These are phyloP conservation scores for Fulica atra DNA, from an alignment of 2,113 vertebrate species.

Conservation along the genomic window DNA sequence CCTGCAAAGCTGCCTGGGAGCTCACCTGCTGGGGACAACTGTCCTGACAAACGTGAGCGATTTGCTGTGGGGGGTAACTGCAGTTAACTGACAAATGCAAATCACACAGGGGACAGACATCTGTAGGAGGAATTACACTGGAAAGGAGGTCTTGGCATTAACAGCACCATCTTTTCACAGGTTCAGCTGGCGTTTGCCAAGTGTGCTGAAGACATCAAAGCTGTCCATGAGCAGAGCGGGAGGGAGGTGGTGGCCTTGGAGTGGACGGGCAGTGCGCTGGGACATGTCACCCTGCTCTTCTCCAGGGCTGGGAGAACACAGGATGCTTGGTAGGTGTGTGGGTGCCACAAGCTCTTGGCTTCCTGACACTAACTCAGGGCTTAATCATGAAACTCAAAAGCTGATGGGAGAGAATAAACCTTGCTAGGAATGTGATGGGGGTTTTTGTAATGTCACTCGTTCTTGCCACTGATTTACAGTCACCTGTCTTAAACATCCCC, in stretches of 20 bases:
- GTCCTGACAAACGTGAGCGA: not conserved
- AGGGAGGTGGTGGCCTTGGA: not conserved
- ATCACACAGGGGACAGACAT: not conserved
- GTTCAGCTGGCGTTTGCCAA: constrained; percentile 83
- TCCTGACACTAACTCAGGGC: not conserved
- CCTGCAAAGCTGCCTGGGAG: not conserved
- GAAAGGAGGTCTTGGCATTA: not conserved
- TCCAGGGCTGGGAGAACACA: constrained; percentile 77
- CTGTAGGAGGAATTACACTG: not conserved
- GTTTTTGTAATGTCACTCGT: not conserved
- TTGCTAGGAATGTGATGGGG: not conserved
- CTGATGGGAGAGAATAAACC: not conserved
- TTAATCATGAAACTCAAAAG: not conserved
- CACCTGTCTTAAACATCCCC: not conserved
- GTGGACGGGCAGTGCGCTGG: constrained; percentile 75
- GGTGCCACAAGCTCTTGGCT: not conserved
- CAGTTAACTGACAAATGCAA: not conserved
- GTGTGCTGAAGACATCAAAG: constrained; percentile 85
- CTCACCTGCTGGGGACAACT: not conserved
- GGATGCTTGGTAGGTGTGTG: constrained; percentile 84
- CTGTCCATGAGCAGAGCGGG: constrained; percentile 31
- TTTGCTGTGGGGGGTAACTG: not conserved
- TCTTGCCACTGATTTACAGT: not conserved
- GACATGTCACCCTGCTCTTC: constrained; percentile 73
- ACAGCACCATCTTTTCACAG: constrained; percentile 61